Evolutionary conservation across 2,797 vertebrate species (phyloP).

Genomic region (Chelon auratus): DNA sequence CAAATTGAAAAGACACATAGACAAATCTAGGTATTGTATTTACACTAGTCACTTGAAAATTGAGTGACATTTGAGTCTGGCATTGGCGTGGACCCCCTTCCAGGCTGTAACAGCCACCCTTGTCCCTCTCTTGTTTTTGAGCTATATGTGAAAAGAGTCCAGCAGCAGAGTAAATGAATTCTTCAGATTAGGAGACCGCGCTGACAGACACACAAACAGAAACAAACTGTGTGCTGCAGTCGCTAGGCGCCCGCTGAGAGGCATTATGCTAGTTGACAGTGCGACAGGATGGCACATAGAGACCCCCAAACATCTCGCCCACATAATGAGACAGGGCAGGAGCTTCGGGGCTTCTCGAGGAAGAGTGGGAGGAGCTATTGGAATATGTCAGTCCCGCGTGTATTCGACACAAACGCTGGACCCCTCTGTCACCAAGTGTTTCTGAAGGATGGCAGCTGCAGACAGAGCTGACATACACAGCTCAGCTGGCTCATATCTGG

Average conservation of each 20-base stretch:
- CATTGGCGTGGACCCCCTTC: constrained; percentile 65
- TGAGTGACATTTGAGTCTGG: constrained; percentile 76
- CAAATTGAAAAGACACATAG: constrained; percentile 71
- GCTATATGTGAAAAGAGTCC: constrained; percentile 67
- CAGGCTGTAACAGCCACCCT: constrained; percentile 56
- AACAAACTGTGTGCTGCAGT: constrained; percentile 65
- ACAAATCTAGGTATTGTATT: constrained; percentile 66
- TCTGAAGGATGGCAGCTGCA: constrained; percentile 72
- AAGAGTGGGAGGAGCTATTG: constrained; percentile 58
- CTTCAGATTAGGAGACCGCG: constrained; percentile 48
- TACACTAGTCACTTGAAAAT: constrained; percentile 60
- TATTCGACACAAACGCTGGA: constrained; percentile 57
- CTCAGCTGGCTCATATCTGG: constrained; percentile 66
- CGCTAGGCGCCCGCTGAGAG: constrained; percentile 74
- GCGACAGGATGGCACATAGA: constrained; percentile 72
- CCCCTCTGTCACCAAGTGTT: constrained; percentile 71
- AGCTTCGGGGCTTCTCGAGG: constrained; percentile 58
- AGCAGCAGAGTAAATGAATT: constrained; percentile 48
- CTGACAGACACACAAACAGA: constrained; percentile 59
- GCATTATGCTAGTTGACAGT: constrained; percentile 79
- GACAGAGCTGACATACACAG: constrained; percentile 57
- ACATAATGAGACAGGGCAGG: constrained; percentile 83
- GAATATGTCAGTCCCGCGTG: constrained; percentile 66
- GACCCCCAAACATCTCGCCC: constrained; percentile 81
- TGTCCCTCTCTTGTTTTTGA: constrained; percentile 54